Evolutionary conservation across 2,797 vertebrate genomes (phyloP).

Genomic region (Enteromius argenteus): DNA sequence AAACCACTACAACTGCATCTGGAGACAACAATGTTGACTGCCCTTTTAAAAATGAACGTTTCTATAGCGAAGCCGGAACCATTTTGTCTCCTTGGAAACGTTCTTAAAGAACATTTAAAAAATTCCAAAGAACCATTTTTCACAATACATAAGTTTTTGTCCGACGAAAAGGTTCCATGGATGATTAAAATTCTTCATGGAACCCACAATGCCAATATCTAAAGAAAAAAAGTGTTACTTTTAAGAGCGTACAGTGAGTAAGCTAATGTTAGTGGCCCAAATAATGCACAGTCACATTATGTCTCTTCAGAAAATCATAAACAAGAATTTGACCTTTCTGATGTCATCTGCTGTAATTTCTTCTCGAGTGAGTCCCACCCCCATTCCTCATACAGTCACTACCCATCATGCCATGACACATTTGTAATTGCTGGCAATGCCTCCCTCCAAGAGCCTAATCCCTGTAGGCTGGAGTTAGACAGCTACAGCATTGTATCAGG

Average conservation of each 20-base stretch:
- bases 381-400: constrained; percentile 36
- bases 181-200: neutral
- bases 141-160: neutral
- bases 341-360: constrained; percentile 40
- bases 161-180: neutral
- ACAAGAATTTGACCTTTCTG: constrained; percentile 47
- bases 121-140: neutral
- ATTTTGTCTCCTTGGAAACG: neutral
- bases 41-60: neutral
- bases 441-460: constrained; percentile 2
- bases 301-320: constrained; percentile 56
- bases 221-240: neutral
- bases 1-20: constrained; percentile 56
- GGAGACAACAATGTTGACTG: constrained; percentile 47
- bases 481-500: constrained; percentile 9
- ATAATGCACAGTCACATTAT: constrained; percentile 60
- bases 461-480: constrained; percentile 17
- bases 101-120: neutral
- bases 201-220: neutral
- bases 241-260: neutral
- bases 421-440: constrained; percentile 42
- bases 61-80: neutral
- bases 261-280: constrained; percentile 52
- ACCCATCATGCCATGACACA: constrained; percentile 52
- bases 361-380: constrained; percentile 50